Base-by-base conservation (phyloP, 2,113 vertebrate genomes). In the Cyanoliseus patagonus region DNA sequence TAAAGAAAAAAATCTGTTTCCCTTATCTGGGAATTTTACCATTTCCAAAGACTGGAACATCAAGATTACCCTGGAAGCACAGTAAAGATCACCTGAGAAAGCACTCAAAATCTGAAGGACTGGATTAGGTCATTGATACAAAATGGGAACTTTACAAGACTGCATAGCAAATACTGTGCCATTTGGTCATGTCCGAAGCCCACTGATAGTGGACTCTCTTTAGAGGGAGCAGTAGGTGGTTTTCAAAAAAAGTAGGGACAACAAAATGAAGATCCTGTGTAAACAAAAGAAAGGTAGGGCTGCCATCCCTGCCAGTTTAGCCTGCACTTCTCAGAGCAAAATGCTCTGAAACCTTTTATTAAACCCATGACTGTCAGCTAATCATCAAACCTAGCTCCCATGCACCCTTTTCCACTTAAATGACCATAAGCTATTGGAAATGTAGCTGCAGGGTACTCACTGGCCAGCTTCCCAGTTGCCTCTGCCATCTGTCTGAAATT, bases 401-500 rank as follows among this genome's bases (percentile, higher is more conserved):
- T 28, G 3, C 25, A 52, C 37, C 51, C 59, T 63, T 87, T 93
- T 83, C 88, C 67, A 68, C 24, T 78, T 84, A 93, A 96, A 97
- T 94, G 89, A 83, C 94, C 95, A 87, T 95, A 88, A 96, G 23
- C 14, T 7, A 20, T 39, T 90, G 69, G 63, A 94, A 93, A 90
- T 57, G 35, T 44, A 95, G 76, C 92, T 95, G 49, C 76, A 81
- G 66, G 76, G 44, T 47, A 57, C 83, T 78, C 44, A 61, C 78
- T 95, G 97, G 95, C 80, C 46, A 72, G 7, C 51, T 88, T 93
- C 77, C 96, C 91, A 90, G 67, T 78, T 94, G 64, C 66, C 78
- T 95, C 46, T 78, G 57, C 92, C 94, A 89, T 97, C 96, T 97
- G 90, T 93, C 87, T 83, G 87, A 97, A 97, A 95, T 63, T 39